phyloP scores from a whole-genome alignment of 53 echinoderm and acorn worm species.

The Astropecten irregularis region DNA sequence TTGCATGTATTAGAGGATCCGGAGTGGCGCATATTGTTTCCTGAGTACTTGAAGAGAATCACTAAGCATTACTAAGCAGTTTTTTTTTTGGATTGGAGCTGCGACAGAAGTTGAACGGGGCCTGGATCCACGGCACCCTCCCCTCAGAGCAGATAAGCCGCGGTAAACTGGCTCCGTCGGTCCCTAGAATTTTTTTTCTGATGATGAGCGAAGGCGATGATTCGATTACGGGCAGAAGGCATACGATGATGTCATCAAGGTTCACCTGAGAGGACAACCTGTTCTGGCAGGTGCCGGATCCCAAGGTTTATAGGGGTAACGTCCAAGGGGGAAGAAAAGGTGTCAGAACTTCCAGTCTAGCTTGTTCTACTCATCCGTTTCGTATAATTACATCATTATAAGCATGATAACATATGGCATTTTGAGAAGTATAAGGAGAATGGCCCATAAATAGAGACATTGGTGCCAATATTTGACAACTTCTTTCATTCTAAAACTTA shows the following conservation, averaged over 20 bases:
- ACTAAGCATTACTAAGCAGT: slow-evolving; percentile 34
- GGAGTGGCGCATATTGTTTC: slow-evolving; percentile 25
- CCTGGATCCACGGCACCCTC: slow-evolving; percentile 3
- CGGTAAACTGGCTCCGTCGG: slow-evolving; percentile 18
- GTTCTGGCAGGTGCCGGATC: neutral
- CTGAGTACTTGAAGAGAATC: too few species aligned
- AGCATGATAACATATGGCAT: too few species aligned
- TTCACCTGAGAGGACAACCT: neutral
- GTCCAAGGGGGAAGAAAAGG: neutral
- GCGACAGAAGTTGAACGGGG: too few species aligned
- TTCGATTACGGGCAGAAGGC: neutral
- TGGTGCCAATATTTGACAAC: too few species aligned
- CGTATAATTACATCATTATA: neutral
- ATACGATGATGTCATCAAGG: slow-evolving; percentile 32
- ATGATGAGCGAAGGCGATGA: neutral
- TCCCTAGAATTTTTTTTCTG: too few species aligned
- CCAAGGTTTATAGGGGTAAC: neutral
- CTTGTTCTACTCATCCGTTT: neutral
- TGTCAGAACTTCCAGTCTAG: neutral
- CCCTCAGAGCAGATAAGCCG: slow-evolving; percentile 1
- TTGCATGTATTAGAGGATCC: slow-evolving; percentile 25
- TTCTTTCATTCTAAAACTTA: too few species aligned
- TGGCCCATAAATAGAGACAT: too few species aligned
- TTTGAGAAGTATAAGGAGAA: too few species aligned
- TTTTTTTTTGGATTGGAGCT: neutral